Base-by-base conservation (phyloP, 1,140 invertebrate genomes). In the Sminthurinus signatus region DNA sequence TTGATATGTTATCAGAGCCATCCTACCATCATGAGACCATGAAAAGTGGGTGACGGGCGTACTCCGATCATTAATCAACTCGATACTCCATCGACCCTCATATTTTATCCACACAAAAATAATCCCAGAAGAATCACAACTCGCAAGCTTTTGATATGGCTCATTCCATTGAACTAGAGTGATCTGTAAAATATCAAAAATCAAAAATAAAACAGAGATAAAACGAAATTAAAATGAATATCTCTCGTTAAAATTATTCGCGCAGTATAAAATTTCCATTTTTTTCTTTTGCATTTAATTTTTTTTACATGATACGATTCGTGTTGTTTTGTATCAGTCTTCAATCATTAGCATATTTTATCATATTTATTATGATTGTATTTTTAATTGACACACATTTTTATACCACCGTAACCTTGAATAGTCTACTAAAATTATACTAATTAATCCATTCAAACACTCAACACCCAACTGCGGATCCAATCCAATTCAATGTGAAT, bases 31-130 rank as follows among this genome's bases (percentile, higher is more conserved):
- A 75, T 98, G 95, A 0, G 92, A 96, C 96, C 96, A 98, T 25
- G 91, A 91, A 79, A 70, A 69, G 36, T 65, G 61, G 21, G 88
- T 92, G 29, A 98, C 94, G 44, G 94, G 91, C 1, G 91, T 96
- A 73, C 89, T 96, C 27, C 96, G 81, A 79, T 99, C 96, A 76
- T 99, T 99, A 73, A 99, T 98, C 50, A 67, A 56, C 79, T 99
- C 96, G 69, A 98, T 97, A 62, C 93, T 97, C 96, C 96, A 99
- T 15, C 95, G 83, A 8, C 95, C 94, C 76, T 98, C 96, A 76
- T 98, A 98, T 75, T 97, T 97, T 68, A 97, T 60, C 96, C 96
- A 98, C 4, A 99, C 93, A 78, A 98, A 99, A 73, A 98, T 98
- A 31, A 98, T 92, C 15, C 96, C 96, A 0, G 91, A 94, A 72